phyloP scores from a whole-genome alignment of 2,113 vertebrate species.

The Neogobius melanostomus region DNA sequence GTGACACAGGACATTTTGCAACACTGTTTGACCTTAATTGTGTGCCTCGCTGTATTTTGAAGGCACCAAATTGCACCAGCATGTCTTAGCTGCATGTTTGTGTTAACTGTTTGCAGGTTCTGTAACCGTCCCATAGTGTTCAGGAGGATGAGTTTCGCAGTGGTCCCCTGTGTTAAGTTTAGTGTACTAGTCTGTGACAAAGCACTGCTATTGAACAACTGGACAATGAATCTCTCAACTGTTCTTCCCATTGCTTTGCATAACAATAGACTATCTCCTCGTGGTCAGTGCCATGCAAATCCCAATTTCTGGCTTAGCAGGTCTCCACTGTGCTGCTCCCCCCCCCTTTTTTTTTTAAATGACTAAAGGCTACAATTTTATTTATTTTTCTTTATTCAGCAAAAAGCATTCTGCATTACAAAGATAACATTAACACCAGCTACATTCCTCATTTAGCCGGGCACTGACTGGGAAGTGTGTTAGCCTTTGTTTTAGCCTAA shows the following conservation, averaged over 20 bases:
- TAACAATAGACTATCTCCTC: conserved; percentile 58
- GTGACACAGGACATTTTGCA: too few species aligned
- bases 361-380: conserved; percentile 23
- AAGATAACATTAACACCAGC: conserved; percentile 35
- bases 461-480: neutral
- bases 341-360: neutral
- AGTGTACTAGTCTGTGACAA: conserved; percentile 41
- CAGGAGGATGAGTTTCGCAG: conserved; percentile 21
- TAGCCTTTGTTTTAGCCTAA: conserved; percentile 35
- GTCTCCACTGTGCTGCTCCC: conserved; percentile 13
- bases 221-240: conserved; percentile 56
- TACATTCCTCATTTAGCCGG: conserved; percentile 24
- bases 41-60: neutral
- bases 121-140: conserved; percentile 12
- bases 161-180: conserved; percentile 9
- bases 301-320: conserved; percentile 23
- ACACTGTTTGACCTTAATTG: neutral
- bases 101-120: conserved; percentile 2
- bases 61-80: neutral
- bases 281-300: conserved; percentile 66
- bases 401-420: conserved; percentile 20
- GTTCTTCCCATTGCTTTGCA: conserved; percentile 58
- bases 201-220: conserved; percentile 28
- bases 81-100: neutral
- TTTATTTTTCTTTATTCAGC: conserved; percentile 21